A percentile compares a stretch with the other conserved stretches of the same genome.
These are phyloP conservation scores for Pelecanoides urinatrix DNA, from an alignment of 2,113 vertebrate genomes.

Conservation along the genomic window DNA sequence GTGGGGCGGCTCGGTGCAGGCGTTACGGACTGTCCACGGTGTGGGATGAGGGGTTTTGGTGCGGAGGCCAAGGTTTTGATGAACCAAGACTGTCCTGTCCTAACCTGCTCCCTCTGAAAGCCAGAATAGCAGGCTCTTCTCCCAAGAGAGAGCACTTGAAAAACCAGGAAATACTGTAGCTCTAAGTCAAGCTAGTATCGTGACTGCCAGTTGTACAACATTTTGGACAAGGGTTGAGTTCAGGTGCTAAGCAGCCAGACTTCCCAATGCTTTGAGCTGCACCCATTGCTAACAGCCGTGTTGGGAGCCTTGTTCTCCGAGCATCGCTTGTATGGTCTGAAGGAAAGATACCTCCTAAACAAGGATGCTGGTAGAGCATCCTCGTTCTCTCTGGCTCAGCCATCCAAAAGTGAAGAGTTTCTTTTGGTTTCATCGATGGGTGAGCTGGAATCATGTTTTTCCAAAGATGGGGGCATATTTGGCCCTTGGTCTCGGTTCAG, in stretches of 20 bases:
- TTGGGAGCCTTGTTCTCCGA: not conserved
- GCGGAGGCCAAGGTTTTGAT: not conserved
- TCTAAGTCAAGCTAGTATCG: rapidly evolving
- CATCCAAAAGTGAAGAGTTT: not conserved
- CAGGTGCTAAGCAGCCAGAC: not conserved
- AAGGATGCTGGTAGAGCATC: not conserved
- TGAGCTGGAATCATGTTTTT: not conserved
- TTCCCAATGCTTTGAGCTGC: not conserved
- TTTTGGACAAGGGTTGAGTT: not conserved
- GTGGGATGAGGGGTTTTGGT: not conserved
- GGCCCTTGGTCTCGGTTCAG: not conserved
- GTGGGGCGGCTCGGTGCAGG: not conserved
- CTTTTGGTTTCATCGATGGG: not conserved
- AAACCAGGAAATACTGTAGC: not conserved
- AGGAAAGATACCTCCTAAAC: not conserved
- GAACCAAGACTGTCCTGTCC: not conserved
- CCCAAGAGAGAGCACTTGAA: not conserved
- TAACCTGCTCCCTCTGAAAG: not conserved
- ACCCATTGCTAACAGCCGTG: rapidly evolving
- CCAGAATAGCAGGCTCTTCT: not conserved
- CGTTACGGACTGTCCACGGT: rapidly evolving
- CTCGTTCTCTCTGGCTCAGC: not conserved
- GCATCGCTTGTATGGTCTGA: not conserved
- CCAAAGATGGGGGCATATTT: not conserved
- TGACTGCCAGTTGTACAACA: not conserved